A percentile compares a stretch with the other conserved stretches of the same genome.
These are phyloP conservation scores for Drosophila setifemur DNA, from an alignment of 1,140 invertebrate species.

Conservation along the genomic window DNA sequence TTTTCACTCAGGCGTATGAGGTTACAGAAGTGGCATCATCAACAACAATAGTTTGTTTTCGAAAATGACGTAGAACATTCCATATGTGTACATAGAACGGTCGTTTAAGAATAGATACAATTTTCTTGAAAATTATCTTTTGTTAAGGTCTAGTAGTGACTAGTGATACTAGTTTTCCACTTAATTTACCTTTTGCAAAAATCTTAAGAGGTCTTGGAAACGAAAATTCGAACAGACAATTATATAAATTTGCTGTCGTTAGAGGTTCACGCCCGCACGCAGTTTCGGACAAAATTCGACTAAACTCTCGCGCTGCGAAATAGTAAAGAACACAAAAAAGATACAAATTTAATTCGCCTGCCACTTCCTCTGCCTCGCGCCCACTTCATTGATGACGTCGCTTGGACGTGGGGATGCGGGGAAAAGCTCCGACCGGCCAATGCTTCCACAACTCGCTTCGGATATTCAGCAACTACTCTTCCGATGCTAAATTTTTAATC, in stretches of 20 bases:
- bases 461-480: conserved; percentile 69
- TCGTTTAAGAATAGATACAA: too few species aligned
- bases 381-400: conserved; percentile 69
- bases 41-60: conserved; percentile 29
- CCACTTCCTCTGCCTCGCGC: conserved; percentile 1
- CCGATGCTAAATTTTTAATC: conserved; percentile 53
- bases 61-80: background rate
- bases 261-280: conserved; percentile 60
- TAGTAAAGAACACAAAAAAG: conserved; percentile 32
- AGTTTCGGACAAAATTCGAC: conserved; percentile 61
- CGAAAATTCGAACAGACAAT: conserved; percentile 1
- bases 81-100: background rate
- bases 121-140: background rate
- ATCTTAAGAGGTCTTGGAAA: background rate
- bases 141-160: too few species aligned
- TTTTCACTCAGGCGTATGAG: conserved; percentile 51
- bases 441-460: conserved; percentile 37
- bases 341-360: conserved; percentile 62
- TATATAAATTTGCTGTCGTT: conserved; percentile 15
- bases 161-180: too few species aligned
- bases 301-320: conserved; percentile 48
- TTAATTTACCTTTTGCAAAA: background rate
- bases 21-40: conserved; percentile 52
- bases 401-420: conserved; percentile 29
- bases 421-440: conserved; percentile 33